Evolutionary conservation across 2,113 vertebrate genomes (phyloP).

Genomic region (Sminthopsis crassicaudata): DNA sequence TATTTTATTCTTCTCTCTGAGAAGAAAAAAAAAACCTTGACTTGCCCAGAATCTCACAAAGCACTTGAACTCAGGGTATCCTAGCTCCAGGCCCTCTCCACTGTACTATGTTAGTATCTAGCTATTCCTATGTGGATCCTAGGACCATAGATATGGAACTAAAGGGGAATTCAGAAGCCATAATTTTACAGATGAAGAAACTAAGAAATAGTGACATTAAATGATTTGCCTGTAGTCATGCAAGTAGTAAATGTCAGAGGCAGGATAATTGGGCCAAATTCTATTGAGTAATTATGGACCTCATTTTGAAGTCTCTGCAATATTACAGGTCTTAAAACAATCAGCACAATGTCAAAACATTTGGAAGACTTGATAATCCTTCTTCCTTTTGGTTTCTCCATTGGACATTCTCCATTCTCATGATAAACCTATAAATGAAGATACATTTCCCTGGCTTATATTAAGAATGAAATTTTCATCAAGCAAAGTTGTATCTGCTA

Average conservation of each 20-base stretch:
- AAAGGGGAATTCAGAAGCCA: not conserved
- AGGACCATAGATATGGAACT: not conserved
- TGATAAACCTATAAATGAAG: not conserved
- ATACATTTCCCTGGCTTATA: not conserved
- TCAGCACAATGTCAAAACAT: not conserved
- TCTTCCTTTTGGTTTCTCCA: not conserved
- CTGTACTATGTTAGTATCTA: not conserved
- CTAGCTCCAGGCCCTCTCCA: not conserved
- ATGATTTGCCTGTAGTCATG: not conserved
- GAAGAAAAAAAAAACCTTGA: not conserved
- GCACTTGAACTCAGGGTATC: not conserved
- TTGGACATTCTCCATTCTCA: not conserved
- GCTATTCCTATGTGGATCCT: not conserved
- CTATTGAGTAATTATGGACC: not conserved
- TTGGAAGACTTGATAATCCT: not conserved
- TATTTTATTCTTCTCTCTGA: not conserved
- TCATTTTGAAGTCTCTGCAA: not conserved
- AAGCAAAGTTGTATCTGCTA: not conserved
- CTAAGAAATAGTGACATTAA: not conserved
- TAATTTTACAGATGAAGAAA: not conserved
- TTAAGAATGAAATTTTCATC: not conserved
- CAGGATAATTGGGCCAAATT: not conserved
- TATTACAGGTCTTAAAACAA: not conserved
- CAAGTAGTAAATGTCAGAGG: not conserved
- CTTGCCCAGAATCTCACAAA: not conserved